These are phyloP conservation scores for Phenganax stokvisi DNA, from an alignment of 92 coral and sea anemone genomes.

Conservation along the genomic window DNA sequence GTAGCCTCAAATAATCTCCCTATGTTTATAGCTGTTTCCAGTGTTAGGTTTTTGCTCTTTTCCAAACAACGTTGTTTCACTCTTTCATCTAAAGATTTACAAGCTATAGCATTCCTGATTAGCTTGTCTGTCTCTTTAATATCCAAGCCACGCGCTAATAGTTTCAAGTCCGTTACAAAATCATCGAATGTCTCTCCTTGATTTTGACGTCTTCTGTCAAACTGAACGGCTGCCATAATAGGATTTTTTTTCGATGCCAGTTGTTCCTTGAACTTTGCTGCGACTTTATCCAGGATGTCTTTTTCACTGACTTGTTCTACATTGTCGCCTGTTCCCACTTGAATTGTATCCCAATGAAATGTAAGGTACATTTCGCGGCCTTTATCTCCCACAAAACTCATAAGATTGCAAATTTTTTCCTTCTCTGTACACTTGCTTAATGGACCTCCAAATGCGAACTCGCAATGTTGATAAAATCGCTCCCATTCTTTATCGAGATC, in stretches of 20 bases:
- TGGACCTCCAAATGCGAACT: slow-evolving; percentile 34
- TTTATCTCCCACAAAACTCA: slow-evolving; percentile 28
- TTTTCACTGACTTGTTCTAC: slow-evolving; percentile 18
- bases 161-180: slow-evolving; percentile 51
- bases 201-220: slow-evolving; percentile 49
- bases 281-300: slow-evolving; percentile 41
- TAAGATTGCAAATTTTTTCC: slow-evolving; percentile 17
- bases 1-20: slow-evolving; percentile 45
- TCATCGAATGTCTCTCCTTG: slow-evolving; percentile 48
- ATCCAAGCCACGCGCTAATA: slow-evolving; percentile 52
- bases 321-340: slow-evolving; percentile 4
- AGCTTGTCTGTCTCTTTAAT: slow-evolving; percentile 43
- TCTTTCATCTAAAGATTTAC: slow-evolving; percentile 49
- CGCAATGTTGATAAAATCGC: slow-evolving; percentile 33
- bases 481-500: slow-evolving; percentile 29
- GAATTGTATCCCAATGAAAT: slow-evolving; percentile 24
- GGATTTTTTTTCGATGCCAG: slow-evolving; percentile 50
- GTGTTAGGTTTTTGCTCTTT: slow-evolving; percentile 52
- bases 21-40: slow-evolving; percentile 47
- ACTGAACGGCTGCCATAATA: slow-evolving; percentile 52
- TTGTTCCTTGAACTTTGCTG: slow-evolving; percentile 45
- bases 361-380: slow-evolving; percentile 11
- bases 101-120: slow-evolving; percentile 53
- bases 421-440: slow-evolving; percentile 16
- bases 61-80: slow-evolving; percentile 53